A percentile compares a stretch with the other conserved stretches of the same genome.
phyloP scores from a whole-genome alignment of 2,113 vertebrate species.

The Corythornis cristatus region DNA sequence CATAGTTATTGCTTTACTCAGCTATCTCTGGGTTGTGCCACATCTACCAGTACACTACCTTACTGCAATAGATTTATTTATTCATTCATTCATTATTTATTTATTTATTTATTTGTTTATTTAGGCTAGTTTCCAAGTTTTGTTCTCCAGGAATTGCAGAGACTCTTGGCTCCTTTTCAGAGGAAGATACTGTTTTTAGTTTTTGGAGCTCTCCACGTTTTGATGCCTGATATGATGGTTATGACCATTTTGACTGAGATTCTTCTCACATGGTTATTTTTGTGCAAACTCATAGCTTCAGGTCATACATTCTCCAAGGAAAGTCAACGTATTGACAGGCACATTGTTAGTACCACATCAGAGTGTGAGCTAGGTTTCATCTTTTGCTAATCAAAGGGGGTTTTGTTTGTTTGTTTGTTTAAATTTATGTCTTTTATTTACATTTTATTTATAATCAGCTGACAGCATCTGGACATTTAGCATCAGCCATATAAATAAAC shows the following conservation, averaged over 20 bases:
- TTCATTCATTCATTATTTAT: too few species aligned
- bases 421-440: not conserved
- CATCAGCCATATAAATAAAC: not conserved
- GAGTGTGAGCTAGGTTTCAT: not conserved
- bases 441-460: not conserved
- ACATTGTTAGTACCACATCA: not conserved
- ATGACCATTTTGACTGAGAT: not conserved
- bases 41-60: not conserved
- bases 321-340: not conserved
- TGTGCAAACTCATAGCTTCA: not conserved
- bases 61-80: not conserved
- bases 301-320: not conserved
- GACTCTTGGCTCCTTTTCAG: not conserved
- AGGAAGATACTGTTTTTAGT: not conserved
- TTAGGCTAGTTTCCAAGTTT: not conserved
- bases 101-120: not conserved
- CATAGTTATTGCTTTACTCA: not conserved
- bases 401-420: not conserved
- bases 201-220: not conserved
- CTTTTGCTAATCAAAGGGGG: not conserved
- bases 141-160: not conserved
- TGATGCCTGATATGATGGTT: not conserved
- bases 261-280: not conserved
- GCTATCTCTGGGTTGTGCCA: not conserved
- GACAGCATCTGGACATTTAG: not conserved